Evolutionary conservation across 2,888 invertebrate species (phyloP).

Genomic region (Conistra vaccinii): DNA sequence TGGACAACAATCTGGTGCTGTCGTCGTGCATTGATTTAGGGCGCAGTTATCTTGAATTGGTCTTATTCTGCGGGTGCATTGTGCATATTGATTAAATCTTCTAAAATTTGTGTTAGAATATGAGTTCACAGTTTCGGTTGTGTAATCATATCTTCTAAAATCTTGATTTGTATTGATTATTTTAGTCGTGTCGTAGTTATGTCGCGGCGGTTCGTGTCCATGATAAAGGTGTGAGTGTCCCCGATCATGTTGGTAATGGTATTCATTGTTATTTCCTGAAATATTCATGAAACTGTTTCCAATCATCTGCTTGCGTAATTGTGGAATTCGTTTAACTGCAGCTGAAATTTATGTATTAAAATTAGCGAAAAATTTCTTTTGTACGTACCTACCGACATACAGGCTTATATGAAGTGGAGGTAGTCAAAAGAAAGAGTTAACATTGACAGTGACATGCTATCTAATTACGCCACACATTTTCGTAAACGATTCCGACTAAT

Average conservation of each 20-base stretch:
- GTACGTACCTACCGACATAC: neutral
- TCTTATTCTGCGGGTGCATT: conserved; percentile 75
- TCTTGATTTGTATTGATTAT: conserved; percentile 65
- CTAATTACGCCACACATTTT: no score
- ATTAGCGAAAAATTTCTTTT: neutral
- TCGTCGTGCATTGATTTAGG: conserved; percentile 71
- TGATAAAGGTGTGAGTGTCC: conserved; percentile 80
- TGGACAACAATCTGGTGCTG: conserved; percentile 58
- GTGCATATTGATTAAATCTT: conserved; percentile 65
- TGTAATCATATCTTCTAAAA: conserved; percentile 71
- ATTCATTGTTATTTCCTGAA: conserved; percentile 66
- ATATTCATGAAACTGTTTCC: conserved; percentile 69
- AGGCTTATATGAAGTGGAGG: neutral
- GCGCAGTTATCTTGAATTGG: conserved; percentile 49
- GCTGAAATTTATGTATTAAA: conserved; percentile 65
- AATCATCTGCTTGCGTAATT: conserved; percentile 61
- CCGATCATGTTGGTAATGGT: conserved; percentile 72
- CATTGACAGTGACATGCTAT: neutral
- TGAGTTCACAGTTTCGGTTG: conserved; percentile 60
- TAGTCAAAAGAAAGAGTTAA: neutral
- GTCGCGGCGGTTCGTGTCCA: conserved; percentile 66
- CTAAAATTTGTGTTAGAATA: conserved; percentile 66
- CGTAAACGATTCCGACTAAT: no score
- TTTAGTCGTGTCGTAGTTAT: conserved; percentile 54
- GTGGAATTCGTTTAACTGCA: conserved; percentile 70